Conservation (phyloP, 2,113 vertebrate species). For the Salminus brasiliensis region DNA sequence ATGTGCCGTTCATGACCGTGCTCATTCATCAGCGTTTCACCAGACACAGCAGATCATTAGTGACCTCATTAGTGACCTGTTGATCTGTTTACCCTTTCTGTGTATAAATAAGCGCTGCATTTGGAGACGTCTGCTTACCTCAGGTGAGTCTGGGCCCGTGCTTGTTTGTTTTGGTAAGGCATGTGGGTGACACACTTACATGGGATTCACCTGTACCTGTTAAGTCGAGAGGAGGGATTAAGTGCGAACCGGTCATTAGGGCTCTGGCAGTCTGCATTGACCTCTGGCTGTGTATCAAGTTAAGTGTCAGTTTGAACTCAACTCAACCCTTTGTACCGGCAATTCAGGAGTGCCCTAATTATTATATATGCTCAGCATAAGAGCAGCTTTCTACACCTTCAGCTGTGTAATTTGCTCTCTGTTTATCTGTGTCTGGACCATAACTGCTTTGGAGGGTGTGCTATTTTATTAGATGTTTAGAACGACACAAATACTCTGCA, state of each 20-base stretch:
- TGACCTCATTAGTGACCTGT: not conserved
- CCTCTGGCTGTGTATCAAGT: conserved; percentile 6
- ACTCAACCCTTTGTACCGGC: not conserved
- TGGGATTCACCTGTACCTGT: not conserved
- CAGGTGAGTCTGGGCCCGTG: conserved; percentile 8
- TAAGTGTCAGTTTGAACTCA: conserved; percentile 10
- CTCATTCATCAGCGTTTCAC: not conserved
- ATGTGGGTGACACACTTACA: conserved; percentile 34
- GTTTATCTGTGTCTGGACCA: not conserved
- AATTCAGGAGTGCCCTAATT: conserved; percentile 8
- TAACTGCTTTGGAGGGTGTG: not conserved
- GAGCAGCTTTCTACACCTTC: not conserved
- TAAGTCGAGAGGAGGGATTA: conserved; percentile 40
- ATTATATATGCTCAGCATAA: not conserved
- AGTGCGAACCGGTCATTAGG: not conserved
- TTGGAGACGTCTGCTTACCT: conserved; percentile 22
- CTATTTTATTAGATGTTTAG: not conserved
- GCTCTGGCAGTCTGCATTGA: not conserved
- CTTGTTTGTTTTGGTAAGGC: conserved; percentile 27
- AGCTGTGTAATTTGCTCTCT: not conserved
- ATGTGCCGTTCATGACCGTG: not conserved
- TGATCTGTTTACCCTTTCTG: conserved; percentile 1
- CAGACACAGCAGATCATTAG: not conserved
- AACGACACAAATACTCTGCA: not conserved
- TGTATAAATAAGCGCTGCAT: not conserved